Conservation (phyloP, 2,888 invertebrate species). For the Sminthurides aquaticus region DNA sequence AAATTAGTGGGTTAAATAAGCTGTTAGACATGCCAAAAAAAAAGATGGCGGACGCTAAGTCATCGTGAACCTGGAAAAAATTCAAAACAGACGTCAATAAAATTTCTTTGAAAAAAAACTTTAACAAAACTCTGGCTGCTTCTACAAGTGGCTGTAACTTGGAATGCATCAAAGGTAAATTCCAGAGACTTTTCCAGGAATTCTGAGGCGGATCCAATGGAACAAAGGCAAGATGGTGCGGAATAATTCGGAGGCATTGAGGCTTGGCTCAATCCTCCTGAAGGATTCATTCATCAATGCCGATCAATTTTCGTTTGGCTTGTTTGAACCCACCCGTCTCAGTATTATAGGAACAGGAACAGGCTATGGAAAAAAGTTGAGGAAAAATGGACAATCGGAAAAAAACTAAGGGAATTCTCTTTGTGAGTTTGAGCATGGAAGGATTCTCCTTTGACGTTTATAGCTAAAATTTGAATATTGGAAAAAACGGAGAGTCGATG, state of each 20-base stretch:
- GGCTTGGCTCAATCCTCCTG: neutral
- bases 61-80: slow-evolving; percentile 51
- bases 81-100: neutral
- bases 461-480: neutral
- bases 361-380: too few species aligned
- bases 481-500: neutral
- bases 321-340: too few species aligned
- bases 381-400: too few species aligned
- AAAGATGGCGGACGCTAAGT: slow-evolving; percentile 65
- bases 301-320: too few species aligned
- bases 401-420: too few species aligned
- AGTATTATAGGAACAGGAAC: too few species aligned
- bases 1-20: slow-evolving; percentile 71
- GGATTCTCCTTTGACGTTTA: neutral
- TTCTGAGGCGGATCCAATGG: neutral
- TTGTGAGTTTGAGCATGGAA: neutral
- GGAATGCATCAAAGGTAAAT: too few species aligned
- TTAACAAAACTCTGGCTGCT: too few species aligned
- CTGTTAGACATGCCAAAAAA: slow-evolving; percentile 82
- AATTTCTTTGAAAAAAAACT: neutral
- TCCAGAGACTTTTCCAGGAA: neutral
- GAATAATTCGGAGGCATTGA: neutral
- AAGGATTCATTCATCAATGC: neutral
- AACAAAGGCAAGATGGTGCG: neutral
- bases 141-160: too few species aligned